phyloP scores from a whole-genome alignment of 2,888 invertebrate species.

The Drosophila dives region DNA sequence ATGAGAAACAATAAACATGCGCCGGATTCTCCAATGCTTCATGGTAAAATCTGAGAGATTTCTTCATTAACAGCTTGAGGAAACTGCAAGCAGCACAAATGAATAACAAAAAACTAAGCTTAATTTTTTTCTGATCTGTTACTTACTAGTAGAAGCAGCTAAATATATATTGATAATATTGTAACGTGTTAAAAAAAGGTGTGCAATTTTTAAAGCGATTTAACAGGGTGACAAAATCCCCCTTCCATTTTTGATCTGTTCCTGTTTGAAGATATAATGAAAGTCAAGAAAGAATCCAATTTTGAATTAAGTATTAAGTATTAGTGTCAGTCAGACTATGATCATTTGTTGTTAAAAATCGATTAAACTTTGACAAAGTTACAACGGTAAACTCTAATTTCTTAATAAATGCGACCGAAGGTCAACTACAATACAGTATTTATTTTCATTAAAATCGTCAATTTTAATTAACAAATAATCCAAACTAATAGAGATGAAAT shows the following conservation, averaged over 20 bases:
- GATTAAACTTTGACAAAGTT: background rate
- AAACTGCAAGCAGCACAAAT: background rate
- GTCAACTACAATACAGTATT: background rate
- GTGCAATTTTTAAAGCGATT: rapidly evolving
- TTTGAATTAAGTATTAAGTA: background rate
- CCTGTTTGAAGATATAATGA: too few relatives aligned
- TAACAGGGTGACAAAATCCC: background rate
- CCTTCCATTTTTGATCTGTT: background rate
- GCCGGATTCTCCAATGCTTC: constrained; percentile 29
- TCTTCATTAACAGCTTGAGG: constrained; percentile 11
- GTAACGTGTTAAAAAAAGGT: background rate
- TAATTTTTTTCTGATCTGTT: background rate
- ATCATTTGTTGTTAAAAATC: background rate
- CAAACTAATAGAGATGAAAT: background rate
- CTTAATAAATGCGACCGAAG: background rate
- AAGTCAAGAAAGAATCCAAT: background rate
- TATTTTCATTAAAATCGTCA: background rate
- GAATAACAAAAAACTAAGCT: background rate
- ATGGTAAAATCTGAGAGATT: constrained; percentile 7
- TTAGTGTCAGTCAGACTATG: too few relatives aligned
- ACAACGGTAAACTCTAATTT: too few relatives aligned
- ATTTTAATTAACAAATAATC: background rate
- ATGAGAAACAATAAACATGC: constrained; percentile 71
- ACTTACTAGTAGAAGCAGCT: background rate
- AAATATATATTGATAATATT: background rate